phyloP scores from a whole-genome alignment of 2,888 invertebrate species.

The Alcis repandata region DNA sequence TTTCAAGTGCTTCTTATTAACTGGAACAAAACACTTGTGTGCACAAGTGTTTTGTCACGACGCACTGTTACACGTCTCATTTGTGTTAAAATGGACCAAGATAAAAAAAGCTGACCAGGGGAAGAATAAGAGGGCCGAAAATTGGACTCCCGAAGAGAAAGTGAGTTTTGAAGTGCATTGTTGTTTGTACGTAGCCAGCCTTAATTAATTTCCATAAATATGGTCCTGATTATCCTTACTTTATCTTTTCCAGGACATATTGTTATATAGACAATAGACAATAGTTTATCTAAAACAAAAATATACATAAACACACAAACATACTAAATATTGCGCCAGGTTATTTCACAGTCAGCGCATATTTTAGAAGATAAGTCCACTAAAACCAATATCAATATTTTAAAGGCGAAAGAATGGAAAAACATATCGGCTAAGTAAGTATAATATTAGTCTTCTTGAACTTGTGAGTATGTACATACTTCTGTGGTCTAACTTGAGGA shows the following conservation, averaged over 20 bases:
- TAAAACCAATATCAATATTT: too few species aligned
- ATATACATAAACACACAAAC: too few species aligned
- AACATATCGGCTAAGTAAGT: not conserved
- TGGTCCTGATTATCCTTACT: not conserved
- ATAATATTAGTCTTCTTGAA: not conserved
- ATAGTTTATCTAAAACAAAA: too few species aligned
- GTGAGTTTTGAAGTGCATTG: constrained; percentile 1
- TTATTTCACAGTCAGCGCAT: not conserved
- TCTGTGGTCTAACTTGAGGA: too few species aligned
- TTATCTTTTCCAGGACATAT: not conserved
- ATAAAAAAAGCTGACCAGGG: too few species aligned
- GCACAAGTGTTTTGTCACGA: too few species aligned
- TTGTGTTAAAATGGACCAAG: not conserved
- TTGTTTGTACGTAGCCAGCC: not conserved
- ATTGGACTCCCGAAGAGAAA: constrained; percentile 2
- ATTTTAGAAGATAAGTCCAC: not conserved
- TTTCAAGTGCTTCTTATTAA: too few species aligned
- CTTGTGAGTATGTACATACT: too few species aligned
- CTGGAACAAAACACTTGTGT: too few species aligned
- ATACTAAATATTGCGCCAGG: not conserved
- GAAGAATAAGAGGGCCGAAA: not conserved
- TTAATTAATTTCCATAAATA: not conserved
- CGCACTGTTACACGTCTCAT: too few species aligned
- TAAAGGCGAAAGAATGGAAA: not conserved
- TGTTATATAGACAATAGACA: too few species aligned